Conservation (phyloP, 2,113 vertebrate species). For the Dipodomys stephensi region DNA sequence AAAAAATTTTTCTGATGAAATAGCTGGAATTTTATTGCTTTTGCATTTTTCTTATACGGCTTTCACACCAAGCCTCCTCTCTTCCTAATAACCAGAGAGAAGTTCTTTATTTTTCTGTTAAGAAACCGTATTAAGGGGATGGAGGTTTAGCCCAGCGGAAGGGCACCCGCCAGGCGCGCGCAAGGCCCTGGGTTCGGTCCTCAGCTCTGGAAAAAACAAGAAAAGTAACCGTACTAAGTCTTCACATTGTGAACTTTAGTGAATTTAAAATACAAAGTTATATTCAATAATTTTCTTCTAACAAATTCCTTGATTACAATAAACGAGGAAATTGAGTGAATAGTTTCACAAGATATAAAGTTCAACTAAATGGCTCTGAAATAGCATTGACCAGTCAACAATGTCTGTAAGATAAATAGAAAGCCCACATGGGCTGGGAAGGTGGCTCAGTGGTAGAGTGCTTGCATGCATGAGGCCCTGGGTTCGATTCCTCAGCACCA, state of each 20-base stretch:
- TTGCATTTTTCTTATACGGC: slow-evolving; percentile 22
- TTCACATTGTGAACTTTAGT: neutral
- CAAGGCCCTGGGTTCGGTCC: too few species aligned
- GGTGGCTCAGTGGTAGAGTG: too few species aligned
- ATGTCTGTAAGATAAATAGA: neutral
- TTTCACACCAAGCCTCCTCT: slow-evolving; percentile 28
- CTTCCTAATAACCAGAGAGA: neutral
- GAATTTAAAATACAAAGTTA: neutral
- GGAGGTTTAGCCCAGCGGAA: too few species aligned
- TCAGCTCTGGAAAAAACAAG: too few species aligned
- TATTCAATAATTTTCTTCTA: neutral
- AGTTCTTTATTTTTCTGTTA: slow-evolving; percentile 25
- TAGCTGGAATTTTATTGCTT: slow-evolving; percentile 54
- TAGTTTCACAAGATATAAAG: neutral
- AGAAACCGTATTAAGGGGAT: neutral
- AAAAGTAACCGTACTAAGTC: neutral
- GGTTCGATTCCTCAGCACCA: too few species aligned
- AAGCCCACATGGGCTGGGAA: too few species aligned
- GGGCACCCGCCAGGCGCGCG: too few species aligned
- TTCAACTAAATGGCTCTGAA: neutral
- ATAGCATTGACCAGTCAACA: neutral
- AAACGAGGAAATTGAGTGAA: neutral
- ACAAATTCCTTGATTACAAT: neutral
- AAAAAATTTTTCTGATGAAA: slow-evolving; percentile 36
- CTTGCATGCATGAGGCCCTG: too few species aligned